Base-by-base conservation (phyloP, 2,113 vertebrate genomes). In the Scophthalmus maximus region DNA sequence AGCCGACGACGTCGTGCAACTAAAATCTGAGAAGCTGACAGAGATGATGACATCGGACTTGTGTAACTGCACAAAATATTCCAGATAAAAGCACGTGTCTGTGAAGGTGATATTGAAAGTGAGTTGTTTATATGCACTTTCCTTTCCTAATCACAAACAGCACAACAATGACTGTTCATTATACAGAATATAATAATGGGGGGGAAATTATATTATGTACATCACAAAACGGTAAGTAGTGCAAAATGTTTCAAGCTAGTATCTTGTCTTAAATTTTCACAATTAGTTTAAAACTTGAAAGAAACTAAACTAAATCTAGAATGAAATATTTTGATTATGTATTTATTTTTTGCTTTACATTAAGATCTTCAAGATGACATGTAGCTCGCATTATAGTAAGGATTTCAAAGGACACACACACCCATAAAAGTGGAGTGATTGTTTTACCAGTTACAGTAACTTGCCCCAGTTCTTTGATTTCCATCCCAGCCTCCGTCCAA, bases 41-140 rank as follows among this genome's bases (percentile, higher is more conserved):
- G 29, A 76, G 62, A 65, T 36, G 71, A 68, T 74, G 76, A 75
- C 68, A 58, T 75, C 25, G 55, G 59, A 81, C 71, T 70, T 85
- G 80, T 85, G 85, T 81, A 83, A 74, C 40, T 18, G 72, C 52
- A 53, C 42, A 68, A 74, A 63, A 53, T 76, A 70, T 60, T 61
- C 73, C 55, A 51, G 50, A 78, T 87, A 50, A 80, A 80, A 81
- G 75, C 52, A 10, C 5, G 10, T 59, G 25, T 68, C 75, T 27
- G 20, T 55, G 55, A 26, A 69, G 53, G 60, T 60, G 57, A 69
- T 49, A 59, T 53, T 72, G 58, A 62, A 29, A 59, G 61, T 56
- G 32, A 57, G 53, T 53, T 81, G 53, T 83, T 78, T 76, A 62
- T 56, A 44, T 65, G n/a, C n/a, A 32, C 1, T 64, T 25, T 22